A percentile compares a stretch with the other conserved stretches of the same genome.
phyloP scores from a whole-genome alignment of 1,140 invertebrate species.

The Bombus vancouverensis region DNA sequence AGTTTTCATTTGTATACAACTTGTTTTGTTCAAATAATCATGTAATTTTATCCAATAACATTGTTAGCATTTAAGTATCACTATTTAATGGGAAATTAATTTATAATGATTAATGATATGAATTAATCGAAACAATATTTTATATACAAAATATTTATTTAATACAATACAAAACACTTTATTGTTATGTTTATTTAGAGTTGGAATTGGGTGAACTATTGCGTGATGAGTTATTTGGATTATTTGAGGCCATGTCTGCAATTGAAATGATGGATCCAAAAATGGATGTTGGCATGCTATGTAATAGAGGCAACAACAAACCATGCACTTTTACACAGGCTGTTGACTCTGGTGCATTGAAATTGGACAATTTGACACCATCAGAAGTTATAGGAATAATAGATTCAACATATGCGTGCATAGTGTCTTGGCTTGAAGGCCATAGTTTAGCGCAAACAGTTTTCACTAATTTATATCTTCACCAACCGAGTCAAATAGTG shows the following conservation, averaged over 20 bases:
- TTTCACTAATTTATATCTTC: constrained; percentile 97
- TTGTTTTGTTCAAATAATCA: background rate
- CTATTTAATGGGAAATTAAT: background rate
- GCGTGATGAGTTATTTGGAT: constrained; percentile 95
- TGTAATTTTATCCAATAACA: background rate
- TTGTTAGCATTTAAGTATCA: background rate
- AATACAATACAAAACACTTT: background rate
- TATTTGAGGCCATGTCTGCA: constrained; percentile 99
- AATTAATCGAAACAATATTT: background rate
- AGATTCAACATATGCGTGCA: constrained; percentile 95
- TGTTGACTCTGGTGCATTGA: constrained; percentile 90
- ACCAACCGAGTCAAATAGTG: constrained; percentile 93
- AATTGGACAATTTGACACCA: constrained; percentile 89
- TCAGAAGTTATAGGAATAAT: constrained; percentile 93
- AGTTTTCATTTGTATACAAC: background rate
- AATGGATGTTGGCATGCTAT: constrained; percentile 99
- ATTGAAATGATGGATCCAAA: constrained; percentile 99
- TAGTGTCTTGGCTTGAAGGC: constrained; percentile 97
- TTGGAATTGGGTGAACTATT: constrained; percentile 93
- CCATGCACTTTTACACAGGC: constrained; percentile 95
- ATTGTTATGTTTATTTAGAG: constrained; percentile 82
- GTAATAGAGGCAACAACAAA: constrained; percentile 92
- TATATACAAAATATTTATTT: background rate
- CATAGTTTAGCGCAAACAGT: constrained; percentile 98
- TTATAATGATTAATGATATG: background rate